These are phyloP conservation scores for Clusia tigrina DNA, from an alignment of 2,888 invertebrate genomes.

Conservation along the genomic window DNA sequence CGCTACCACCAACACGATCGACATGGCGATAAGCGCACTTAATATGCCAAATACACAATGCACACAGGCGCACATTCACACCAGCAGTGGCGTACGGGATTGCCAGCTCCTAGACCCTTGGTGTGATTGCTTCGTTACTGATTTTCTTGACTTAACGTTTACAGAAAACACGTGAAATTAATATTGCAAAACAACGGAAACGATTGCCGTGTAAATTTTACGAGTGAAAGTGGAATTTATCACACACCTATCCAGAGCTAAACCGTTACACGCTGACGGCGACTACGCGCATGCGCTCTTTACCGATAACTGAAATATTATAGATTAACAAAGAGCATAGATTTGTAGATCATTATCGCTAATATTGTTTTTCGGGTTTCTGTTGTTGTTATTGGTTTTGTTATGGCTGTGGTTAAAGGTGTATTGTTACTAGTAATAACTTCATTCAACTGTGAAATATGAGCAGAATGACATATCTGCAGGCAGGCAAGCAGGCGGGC, in stretches of 20 bases:
- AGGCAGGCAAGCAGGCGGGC: no score
- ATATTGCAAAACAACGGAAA: slow-evolving; percentile 9
- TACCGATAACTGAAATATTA: background rate
- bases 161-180: slow-evolving; percentile 6
- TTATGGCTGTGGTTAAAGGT: background rate
- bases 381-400: slow-evolving; percentile 2
- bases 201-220: slow-evolving; percentile 7
- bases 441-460: slow-evolving; percentile 51
- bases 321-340: background rate
- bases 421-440: slow-evolving; percentile 20
- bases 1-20: background rate
- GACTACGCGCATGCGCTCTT: background rate
- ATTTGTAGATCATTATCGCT: background rate
- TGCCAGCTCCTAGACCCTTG: no score
- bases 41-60: slow-evolving; percentile 10
- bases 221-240: slow-evolving; percentile 8
- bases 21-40: background rate
- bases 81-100: no score
- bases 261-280: background rate
- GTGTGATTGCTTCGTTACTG: no score
- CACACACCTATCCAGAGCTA: background rate
- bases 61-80: background rate
- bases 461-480: slow-evolving; percentile 45
- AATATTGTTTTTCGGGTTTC: slow-evolving; percentile 2
- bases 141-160: no score